Conservation (phyloP, 2,797 vertebrate genomes). For the Oryzias dopingdopingensis region DNA sequence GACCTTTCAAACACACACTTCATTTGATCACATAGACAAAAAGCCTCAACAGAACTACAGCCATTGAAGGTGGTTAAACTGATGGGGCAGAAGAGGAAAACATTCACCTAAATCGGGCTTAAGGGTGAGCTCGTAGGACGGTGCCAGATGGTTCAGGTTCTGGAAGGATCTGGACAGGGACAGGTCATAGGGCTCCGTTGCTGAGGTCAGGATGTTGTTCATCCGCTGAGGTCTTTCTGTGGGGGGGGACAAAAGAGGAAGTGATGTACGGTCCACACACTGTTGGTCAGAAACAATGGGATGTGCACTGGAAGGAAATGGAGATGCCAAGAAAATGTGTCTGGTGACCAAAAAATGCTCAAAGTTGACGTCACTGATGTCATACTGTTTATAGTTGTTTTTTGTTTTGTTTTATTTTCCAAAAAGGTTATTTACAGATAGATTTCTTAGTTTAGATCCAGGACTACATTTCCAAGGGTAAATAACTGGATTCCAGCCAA, state of each 20-base stretch:
- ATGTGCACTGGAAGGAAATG: slow-evolving; percentile 11
- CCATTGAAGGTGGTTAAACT: too few species aligned
- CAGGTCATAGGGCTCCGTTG: slow-evolving; percentile 94
- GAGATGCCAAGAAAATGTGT: slow-evolving; percentile 6
- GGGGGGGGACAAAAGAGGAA: slow-evolving; percentile 22
- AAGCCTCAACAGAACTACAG: too few species aligned
- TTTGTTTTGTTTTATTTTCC: too few species aligned
- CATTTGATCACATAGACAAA: too few species aligned
- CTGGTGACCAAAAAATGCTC: too few species aligned
- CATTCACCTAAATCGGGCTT: slow-evolving; percentile 92
- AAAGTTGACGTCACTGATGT: too few species aligned
- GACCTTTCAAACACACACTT: too few species aligned
- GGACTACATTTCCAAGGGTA: not conserved
- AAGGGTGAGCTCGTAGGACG: slow-evolving; percentile 89
- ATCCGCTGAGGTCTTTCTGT: slow-evolving; percentile 87
- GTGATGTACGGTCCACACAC: slow-evolving; percentile 35
- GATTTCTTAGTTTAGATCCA: not conserved
- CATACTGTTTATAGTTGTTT: too few species aligned
- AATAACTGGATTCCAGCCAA: not conserved
- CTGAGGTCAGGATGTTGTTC: slow-evolving; percentile 97
- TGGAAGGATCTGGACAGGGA: slow-evolving; percentile 97
- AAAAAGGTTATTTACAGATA: not conserved
- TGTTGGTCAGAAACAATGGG: slow-evolving; percentile 16
- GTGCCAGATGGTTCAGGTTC: slow-evolving; percentile 94
- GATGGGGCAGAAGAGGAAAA: slow-evolving; percentile 63